A percentile compares a stretch with the other conserved stretches of the same genome.
Conservation (phyloP, 2,113 vertebrate species). For the Triplophysa rosa region DNA sequence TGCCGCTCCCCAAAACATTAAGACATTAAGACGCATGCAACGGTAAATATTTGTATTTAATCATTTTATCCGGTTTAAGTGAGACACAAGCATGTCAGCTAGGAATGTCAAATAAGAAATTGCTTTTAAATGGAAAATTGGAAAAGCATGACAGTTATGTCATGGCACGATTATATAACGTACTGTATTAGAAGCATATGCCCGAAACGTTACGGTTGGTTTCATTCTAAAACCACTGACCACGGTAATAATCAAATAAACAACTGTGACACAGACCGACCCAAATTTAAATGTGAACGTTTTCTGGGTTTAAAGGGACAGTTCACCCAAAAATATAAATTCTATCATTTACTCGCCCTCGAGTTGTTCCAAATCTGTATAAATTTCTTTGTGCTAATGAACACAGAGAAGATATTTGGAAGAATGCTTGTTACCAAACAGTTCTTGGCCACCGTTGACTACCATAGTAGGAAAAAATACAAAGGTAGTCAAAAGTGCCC, state of each 20-base stretch:
- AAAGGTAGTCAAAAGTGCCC: too few relatives aligned
- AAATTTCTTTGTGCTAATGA: too few relatives aligned
- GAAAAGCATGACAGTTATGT: slow-evolving; percentile 54
- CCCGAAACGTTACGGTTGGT: slow-evolving; percentile 39
- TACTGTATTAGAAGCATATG: slow-evolving; percentile 74
- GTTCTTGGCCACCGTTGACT: too few relatives aligned
- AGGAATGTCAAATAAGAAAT: slow-evolving; percentile 60
- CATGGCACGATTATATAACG: slow-evolving; percentile 66
- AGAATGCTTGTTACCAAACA: too few relatives aligned
- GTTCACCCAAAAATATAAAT: too few relatives aligned
- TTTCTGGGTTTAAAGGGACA: background rate
- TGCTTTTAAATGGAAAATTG: slow-evolving; percentile 56
- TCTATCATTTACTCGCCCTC: too few relatives aligned
- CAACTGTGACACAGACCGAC: slow-evolving; percentile 43
- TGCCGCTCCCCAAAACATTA: background rate
- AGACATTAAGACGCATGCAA: background rate
- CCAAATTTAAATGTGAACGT: background rate
- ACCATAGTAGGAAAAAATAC: too few relatives aligned
- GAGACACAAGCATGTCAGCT: slow-evolving; percentile 12
- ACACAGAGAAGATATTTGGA: too few relatives aligned
- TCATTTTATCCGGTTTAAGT: background rate
- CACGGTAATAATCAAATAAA: slow-evolving; percentile 42
- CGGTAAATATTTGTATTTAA: slow-evolving; percentile 20
- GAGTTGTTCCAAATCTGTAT: too few relatives aligned
- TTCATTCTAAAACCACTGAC: slow-evolving; percentile 46